These are phyloP conservation scores for Cacajao melanocephalus DNA, from an alignment of 2,797 vertebrate genomes.

Conservation along the genomic window DNA sequence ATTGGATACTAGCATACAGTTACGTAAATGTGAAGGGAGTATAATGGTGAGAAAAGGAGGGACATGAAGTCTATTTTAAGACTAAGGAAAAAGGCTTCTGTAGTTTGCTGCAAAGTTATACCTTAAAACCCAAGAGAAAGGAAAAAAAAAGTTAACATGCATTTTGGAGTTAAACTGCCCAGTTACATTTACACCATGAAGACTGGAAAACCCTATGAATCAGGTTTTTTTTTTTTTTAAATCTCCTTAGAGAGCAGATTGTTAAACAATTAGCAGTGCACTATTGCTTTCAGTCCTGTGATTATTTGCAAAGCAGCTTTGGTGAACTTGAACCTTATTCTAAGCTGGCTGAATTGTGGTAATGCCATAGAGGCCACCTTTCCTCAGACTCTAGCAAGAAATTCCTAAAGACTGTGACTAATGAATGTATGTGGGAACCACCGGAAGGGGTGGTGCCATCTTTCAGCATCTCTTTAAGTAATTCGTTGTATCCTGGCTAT, in stretches of 20 bases:
- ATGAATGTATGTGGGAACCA: not conserved
- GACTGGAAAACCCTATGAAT: not conserved
- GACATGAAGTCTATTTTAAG: too few relatives aligned
- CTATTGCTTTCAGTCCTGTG: not conserved
- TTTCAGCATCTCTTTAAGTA: not conserved
- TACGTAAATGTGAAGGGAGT: too few relatives aligned
- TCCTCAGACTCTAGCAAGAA: not conserved
- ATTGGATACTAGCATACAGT: too few relatives aligned
- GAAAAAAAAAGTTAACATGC: too few relatives aligned
- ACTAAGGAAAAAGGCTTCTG: too few relatives aligned
- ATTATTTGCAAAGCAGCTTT: not conserved
- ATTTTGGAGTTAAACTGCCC: too few relatives aligned
- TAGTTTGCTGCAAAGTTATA: too few relatives aligned
- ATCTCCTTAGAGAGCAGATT: not conserved
- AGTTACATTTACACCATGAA: not conserved
- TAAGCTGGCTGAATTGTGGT: not conserved
- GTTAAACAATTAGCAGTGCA: not conserved
- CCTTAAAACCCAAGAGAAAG: too few relatives aligned
- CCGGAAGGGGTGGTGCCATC: not conserved
- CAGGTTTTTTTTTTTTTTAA: not conserved
- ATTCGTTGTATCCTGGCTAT: not conserved
- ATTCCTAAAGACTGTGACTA: not conserved
- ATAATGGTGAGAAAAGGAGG: too few relatives aligned
- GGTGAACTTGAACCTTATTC: not conserved
- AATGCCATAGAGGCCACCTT: not conserved